Conservation (phyloP, 2,888 invertebrate species). For the Acronicta aceris region DNA sequence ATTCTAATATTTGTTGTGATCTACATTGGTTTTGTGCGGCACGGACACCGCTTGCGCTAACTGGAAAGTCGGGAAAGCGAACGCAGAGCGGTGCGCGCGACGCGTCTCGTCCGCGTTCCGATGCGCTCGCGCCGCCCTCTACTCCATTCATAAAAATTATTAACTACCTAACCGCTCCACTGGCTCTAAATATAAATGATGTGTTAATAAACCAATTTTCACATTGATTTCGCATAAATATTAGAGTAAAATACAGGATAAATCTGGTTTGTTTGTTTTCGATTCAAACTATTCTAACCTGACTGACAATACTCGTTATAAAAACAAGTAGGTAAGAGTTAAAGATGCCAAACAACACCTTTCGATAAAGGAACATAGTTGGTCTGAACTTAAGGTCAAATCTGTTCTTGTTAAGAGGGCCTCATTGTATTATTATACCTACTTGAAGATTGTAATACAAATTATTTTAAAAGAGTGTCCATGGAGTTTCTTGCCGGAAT, state of each 20-base stretch:
- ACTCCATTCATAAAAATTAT: slow-evolving; percentile 74
- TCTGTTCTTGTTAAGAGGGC: no score
- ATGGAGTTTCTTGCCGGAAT: no score
- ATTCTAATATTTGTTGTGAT: slow-evolving; percentile 32
- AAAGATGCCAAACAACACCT: no score
- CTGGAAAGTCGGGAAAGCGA: slow-evolving; percentile 86
- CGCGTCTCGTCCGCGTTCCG: slow-evolving; percentile 79
- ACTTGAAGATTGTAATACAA: no score
- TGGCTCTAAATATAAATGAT: slow-evolving; percentile 44
- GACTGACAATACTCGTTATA: neutral
- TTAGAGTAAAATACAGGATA: neutral
- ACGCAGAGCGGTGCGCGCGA: slow-evolving; percentile 65
- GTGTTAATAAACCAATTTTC: slow-evolving; percentile 38
- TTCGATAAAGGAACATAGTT: no score
- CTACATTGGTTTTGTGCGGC: slow-evolving; percentile 59
- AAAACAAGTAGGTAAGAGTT: no score
- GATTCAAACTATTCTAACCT: neutral
- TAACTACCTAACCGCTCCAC: slow-evolving; percentile 55
- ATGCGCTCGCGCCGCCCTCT: slow-evolving; percentile 66
- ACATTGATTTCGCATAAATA: slow-evolving; percentile 23
- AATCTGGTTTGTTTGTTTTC: neutral
- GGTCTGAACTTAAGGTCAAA: no score
- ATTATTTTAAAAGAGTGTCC: no score
- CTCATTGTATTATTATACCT: no score
- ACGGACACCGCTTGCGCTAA: slow-evolving; percentile 49